These are phyloP conservation scores for Aix galericulata DNA, from an alignment of 2,113 vertebrate species.

Conservation along the genomic window DNA sequence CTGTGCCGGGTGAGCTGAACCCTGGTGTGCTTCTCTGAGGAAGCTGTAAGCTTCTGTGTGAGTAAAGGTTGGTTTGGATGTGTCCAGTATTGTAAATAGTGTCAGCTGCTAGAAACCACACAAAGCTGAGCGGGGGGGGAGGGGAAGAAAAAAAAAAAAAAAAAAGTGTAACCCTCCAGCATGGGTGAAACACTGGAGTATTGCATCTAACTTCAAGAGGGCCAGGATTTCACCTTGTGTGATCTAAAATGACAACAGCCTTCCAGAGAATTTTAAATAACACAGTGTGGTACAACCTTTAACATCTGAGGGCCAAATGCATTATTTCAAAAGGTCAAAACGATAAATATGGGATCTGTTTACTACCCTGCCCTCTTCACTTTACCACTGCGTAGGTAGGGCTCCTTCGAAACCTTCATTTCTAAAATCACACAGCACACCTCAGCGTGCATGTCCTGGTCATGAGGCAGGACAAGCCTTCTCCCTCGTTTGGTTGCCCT, in stretches of 20 bases:
- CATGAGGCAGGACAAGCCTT: neutral
- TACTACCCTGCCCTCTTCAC: neutral
- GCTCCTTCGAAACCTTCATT: neutral
- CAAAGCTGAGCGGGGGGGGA: neutral
- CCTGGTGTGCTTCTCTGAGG: fast-evolving
- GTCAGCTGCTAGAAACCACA: neutral
- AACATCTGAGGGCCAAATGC: neutral
- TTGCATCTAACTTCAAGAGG: neutral
- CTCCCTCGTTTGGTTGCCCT: neutral
- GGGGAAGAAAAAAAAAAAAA: neutral
- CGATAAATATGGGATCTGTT: neutral
- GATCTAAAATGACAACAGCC: neutral
- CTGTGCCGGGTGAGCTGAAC: neutral
- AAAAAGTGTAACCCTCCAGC: neutral
- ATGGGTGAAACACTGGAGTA: neutral
- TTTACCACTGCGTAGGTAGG: neutral
- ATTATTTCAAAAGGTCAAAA: neutral
- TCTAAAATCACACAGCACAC: neutral
- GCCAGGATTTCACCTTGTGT: neutral
- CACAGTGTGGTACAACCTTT: neutral
- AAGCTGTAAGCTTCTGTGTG: neutral
- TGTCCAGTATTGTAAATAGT: neutral
- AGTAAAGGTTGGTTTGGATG: neutral
- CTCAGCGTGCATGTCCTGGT: neutral
- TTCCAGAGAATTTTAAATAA: conserved; percentile 4